These are phyloP conservation scores for Chymomyza procnemis DNA, from an alignment of 2,888 invertebrate species.

Conservation along the genomic window DNA sequence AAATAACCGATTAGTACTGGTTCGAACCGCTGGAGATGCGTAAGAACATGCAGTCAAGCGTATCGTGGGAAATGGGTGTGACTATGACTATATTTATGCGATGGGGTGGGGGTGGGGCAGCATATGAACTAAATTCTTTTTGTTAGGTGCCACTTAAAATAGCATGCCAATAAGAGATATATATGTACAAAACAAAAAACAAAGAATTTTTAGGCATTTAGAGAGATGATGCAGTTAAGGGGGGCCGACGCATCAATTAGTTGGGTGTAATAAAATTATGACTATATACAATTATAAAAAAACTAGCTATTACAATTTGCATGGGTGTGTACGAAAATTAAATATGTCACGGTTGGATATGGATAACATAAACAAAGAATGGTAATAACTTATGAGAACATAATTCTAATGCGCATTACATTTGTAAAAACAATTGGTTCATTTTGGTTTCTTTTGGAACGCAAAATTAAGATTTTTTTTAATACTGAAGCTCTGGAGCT, in stretches of 20 bases:
- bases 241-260: not conserved
- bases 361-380: not conserved
- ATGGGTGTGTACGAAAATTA: not conserved
- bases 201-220: not conserved
- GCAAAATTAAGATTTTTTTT: not conserved
- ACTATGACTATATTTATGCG: conserved; percentile 44
- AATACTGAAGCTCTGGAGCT: not conserved
- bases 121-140: conserved; percentile 43
- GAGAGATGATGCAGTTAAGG: no score
- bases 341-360: not conserved
- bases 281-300: not conserved
- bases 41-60: conserved; percentile 43
- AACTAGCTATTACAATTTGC: not conserved
- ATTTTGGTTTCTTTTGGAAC: conserved; percentile 11
- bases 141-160: conserved; percentile 58
- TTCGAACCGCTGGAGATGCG: conserved; percentile 29
- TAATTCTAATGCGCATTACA: not conserved
- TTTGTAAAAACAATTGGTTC: conserved; percentile 11
- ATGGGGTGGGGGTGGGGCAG: conserved; percentile 57
- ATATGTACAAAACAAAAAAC: conserved; percentile 14
- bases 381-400: not conserved
- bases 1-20: conserved; percentile 61
- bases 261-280: not conserved
- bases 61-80: conserved; percentile 11
- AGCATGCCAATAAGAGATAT: conserved; percentile 50